phyloP scores from a whole-genome alignment of 2,888 invertebrate genomes.

The Drosophila mimetica region DNA sequence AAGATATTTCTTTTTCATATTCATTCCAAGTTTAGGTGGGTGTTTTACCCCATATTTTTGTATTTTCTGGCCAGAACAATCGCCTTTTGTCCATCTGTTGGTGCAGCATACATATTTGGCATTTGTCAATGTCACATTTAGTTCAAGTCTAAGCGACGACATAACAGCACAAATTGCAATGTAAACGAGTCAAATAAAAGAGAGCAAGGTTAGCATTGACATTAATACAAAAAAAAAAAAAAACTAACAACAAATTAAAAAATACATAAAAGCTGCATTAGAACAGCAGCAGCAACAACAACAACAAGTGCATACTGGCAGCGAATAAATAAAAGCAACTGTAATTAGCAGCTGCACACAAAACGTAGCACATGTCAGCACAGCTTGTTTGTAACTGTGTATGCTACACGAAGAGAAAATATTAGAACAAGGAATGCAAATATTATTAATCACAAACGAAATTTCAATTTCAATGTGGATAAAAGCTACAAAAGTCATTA shows the following conservation, averaged over 20 bases:
- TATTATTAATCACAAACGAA: neutral
- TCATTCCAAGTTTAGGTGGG: neutral
- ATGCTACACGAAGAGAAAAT: constrained; percentile 29
- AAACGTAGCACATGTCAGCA: constrained; percentile 61
- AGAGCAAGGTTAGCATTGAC: constrained; percentile 80
- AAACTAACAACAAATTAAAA: constrained; percentile 60
- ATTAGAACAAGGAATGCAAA: neutral
- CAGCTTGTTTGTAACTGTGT: constrained; percentile 24
- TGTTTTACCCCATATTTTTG: neutral
- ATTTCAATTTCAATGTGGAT: no score
- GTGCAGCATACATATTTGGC: constrained; percentile 2
- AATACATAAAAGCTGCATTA: constrained; percentile 42
- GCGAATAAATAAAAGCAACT: constrained; percentile 62
- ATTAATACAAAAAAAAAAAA: constrained; percentile 72
- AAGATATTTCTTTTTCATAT: neutral
- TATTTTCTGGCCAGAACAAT: neutral
- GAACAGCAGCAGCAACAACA: constrained; percentile 36
- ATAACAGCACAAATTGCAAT: constrained; percentile 66
- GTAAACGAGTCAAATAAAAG: constrained; percentile 73
- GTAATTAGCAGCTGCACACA: constrained; percentile 79
- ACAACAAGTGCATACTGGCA: constrained; percentile 6
- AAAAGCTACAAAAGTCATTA: no score
- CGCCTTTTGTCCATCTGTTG: constrained; percentile 5
- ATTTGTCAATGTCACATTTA: constrained; percentile 31
- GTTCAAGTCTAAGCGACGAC: constrained; percentile 30